These are phyloP conservation scores for Raphicerus campestris DNA, from an alignment of 2,113 vertebrate genomes.

Conservation along the genomic window DNA sequence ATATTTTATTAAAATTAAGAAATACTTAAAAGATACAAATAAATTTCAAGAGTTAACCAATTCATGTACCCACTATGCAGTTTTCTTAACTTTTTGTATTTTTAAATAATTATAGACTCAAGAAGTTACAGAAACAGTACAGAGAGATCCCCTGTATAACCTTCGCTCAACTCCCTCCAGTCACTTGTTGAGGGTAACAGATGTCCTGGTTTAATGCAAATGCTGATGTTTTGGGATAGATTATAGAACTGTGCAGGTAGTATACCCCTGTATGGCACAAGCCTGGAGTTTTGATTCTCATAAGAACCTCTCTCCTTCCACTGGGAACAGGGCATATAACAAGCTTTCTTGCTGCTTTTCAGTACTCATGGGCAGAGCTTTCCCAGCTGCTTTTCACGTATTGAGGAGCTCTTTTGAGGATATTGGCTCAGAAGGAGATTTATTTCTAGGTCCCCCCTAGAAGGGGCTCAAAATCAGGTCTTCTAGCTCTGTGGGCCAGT, in stretches of 20 bases:
- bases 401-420: neutral
- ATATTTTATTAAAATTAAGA: conserved; percentile 17
- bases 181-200: neutral
- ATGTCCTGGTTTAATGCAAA: neutral
- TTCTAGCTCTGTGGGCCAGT: neutral
- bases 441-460: neutral
- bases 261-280: neutral
- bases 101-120: neutral
- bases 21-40: neutral
- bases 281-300: neutral
- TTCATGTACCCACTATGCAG: neutral
- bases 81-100: neutral
- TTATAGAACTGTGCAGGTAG: neutral
- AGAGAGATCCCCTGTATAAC: neutral
- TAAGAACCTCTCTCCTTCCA: neutral
- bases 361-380: neutral
- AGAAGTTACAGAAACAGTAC: neutral
- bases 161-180: neutral
- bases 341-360: neutral
- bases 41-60: neutral
- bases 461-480: neutral
- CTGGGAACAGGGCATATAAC: neutral
- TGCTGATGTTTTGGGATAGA: neutral
- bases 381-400: neutral
- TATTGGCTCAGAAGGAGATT: neutral